Conservation (phyloP, 2,888 invertebrate species). For the Parnassius glacialis region DNA sequence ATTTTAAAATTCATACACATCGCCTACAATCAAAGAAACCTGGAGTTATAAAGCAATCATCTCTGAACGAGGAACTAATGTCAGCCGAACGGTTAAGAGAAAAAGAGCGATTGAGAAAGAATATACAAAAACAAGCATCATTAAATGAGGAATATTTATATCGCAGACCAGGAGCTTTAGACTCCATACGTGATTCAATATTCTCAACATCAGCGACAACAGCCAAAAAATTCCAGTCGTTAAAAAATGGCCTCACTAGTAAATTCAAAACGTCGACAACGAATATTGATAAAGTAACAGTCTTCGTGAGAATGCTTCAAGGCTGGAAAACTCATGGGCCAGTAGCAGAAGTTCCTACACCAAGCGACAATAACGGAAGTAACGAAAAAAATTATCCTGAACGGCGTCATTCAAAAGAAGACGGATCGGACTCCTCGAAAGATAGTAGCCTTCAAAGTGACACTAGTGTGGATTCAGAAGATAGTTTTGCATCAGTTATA, state of each 20-base stretch:
- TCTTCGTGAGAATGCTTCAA: conserved; percentile 92
- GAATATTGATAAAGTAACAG: conserved; percentile 91
- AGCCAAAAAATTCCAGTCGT: conserved; percentile 87
- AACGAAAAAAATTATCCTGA: conserved; percentile 78
- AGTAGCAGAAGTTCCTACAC: conserved; percentile 68
- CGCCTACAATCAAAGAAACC: conserved; percentile 74
- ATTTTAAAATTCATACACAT: conserved; percentile 80
- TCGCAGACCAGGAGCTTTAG: conserved; percentile 83
- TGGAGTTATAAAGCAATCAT: conserved; percentile 89
- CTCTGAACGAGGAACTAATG: conserved; percentile 94
- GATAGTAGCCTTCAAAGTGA: conserved; percentile 95
- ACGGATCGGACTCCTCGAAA: conserved; percentile 93
- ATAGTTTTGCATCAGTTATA: conserved; percentile 96
- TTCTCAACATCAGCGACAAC: conserved; percentile 86
- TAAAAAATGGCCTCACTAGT: conserved; percentile 90
- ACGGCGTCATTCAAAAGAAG: conserved; percentile 90
- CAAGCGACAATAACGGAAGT: conserved; percentile 67
- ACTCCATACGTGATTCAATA: conserved; percentile 86
- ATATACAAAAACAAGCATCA: conserved; percentile 94
- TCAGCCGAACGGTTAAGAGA: conserved; percentile 91
- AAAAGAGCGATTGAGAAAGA: conserved; percentile 89
- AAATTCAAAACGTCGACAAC: conserved; percentile 91
- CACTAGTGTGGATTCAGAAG: conserved; percentile 96
- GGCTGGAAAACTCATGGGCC: conserved; percentile 86
- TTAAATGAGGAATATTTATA: conserved; percentile 92